These are phyloP conservation scores for Patella caerulea DNA, from an alignment of 2,888 invertebrate species.

Conservation along the genomic window DNA sequence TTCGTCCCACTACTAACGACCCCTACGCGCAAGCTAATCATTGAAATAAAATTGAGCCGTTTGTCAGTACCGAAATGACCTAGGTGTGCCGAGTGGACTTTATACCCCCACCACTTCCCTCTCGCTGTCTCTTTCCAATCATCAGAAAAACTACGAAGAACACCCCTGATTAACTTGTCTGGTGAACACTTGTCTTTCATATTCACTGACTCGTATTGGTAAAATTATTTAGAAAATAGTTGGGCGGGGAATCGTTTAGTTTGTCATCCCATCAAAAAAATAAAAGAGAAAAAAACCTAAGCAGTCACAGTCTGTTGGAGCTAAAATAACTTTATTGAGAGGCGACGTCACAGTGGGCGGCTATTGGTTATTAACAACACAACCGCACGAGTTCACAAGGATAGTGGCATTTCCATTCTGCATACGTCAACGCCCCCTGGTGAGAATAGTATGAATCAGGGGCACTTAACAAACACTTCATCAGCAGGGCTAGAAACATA, in stretches of 20 bases:
- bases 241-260: slow-evolving; percentile 5
- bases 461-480: slow-evolving; percentile 10
- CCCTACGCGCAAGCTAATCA: too few species aligned
- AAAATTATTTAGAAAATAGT: neutral
- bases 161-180: too few species aligned
- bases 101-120: too few species aligned
- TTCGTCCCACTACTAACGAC: too few species aligned
- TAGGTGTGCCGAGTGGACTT: too few species aligned
- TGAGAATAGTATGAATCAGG: slow-evolving; percentile 9
- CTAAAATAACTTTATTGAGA: slow-evolving; percentile 6
- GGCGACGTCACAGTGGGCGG: neutral
- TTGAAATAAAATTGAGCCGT: too few species aligned
- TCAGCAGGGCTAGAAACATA: slow-evolving; percentile 2
- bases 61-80: too few species aligned
- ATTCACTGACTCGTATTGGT: too few species aligned
- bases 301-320: slow-evolving; percentile 4
- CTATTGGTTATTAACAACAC: neutral
- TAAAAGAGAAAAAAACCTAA: too few species aligned
- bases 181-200: too few species aligned
- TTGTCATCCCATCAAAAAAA: neutral
- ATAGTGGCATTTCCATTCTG: slow-evolving; percentile 10
- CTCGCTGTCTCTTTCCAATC: too few species aligned
- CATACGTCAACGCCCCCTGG: neutral
- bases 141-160: too few species aligned
- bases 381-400: slow-evolving; percentile 4